Conservation (phyloP, 2,113 vertebrate species). For the Papio anubis region DNA sequence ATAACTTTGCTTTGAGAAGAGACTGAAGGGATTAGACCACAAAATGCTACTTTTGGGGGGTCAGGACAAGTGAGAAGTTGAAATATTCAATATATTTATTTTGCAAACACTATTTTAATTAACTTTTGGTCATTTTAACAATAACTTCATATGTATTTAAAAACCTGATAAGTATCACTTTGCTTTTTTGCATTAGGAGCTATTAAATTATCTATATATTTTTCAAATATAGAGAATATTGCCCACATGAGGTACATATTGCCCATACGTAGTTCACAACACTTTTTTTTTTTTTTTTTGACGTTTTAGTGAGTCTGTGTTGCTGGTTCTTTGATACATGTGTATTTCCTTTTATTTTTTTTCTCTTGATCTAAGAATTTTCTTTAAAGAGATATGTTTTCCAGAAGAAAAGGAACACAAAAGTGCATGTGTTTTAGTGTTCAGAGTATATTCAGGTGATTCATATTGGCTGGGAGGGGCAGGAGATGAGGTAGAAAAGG, state of each 20-base stretch:
- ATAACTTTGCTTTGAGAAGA: neutral
- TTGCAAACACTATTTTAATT: neutral
- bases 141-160: neutral
- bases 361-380: neutral
- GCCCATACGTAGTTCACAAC: neutral
- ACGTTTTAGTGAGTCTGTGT: neutral
- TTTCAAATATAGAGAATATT: neutral
- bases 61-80: neutral
- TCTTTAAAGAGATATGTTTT: neutral
- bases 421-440: neutral
- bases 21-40: neutral
- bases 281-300: neutral
- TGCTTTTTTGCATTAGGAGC: neutral
- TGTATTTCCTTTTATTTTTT: neutral
- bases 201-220: neutral
- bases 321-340: neutral
- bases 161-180: neutral
- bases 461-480: neutral
- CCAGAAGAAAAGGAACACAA: neutral
- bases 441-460: neutral
- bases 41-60: neutral
- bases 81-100: constrained; percentile 38
- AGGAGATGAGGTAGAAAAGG: neutral
- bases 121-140: neutral
- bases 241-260: neutral